Percentiles rank a stretch among this genome's conserved stretches.
These are phyloP conservation scores for Chionomys nivalis DNA, from an alignment of 2,113 vertebrate genomes.

Conservation along the genomic window DNA sequence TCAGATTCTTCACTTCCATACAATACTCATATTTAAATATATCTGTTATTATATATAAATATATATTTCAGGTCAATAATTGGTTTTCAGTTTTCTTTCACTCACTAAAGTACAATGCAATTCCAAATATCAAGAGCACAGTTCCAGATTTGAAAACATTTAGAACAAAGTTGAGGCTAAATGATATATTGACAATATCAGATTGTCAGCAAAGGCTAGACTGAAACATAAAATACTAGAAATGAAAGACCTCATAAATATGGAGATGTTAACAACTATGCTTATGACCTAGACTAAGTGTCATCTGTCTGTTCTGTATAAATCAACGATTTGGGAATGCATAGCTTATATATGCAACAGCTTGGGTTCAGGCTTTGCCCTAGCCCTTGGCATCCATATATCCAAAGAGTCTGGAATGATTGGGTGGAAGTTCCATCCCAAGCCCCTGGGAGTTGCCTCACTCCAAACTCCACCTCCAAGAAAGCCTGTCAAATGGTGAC, in stretches of 20 bases:
- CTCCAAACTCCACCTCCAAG: too few species aligned
- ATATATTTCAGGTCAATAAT: conserved; percentile 48
- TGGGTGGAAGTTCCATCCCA: too few species aligned
- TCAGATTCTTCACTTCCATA: conserved; percentile 18
- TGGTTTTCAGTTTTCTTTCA: conserved; percentile 47
- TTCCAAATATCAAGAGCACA: conserved; percentile 45
- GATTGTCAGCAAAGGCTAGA: conserved; percentile 49
- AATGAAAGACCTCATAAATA: conserved; percentile 28
- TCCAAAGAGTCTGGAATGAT: too few species aligned
- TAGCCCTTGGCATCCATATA: too few species aligned
- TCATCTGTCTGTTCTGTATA: conserved; percentile 13
- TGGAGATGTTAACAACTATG: background rate
- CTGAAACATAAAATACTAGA: conserved; percentile 52
- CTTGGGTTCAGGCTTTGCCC: too few species aligned
- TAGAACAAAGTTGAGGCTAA: conserved; percentile 41
- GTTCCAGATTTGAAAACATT: conserved; percentile 42
- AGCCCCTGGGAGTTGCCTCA: too few species aligned
- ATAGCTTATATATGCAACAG: background rate
- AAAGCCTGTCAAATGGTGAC: too few species aligned
- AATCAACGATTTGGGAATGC: background rate
- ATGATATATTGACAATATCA: conserved; percentile 21
- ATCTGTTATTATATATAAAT: conserved; percentile 5
- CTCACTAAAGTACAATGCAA: conserved; percentile 49
- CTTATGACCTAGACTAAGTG: conserved; percentile 29
- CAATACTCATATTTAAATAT: conserved; percentile 7